Evolutionary conservation across 1,140 invertebrate genomes (phyloP), one percentile per base, ranked within the genome.

Genomic region (Bombus balteatus): DNA sequence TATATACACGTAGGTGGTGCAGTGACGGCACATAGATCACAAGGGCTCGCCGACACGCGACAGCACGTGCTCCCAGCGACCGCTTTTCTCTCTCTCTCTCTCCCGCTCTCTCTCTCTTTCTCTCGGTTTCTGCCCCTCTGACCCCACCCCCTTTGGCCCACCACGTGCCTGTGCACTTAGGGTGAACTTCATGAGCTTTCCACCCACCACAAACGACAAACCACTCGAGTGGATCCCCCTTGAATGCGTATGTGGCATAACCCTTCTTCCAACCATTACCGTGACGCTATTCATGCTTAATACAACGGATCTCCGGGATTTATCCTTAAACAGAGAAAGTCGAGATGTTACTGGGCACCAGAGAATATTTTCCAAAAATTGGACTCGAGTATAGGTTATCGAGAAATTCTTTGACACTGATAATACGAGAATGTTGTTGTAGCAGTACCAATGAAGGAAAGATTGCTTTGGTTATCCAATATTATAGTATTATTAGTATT

Each of bases 21-120:
- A 92, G 81, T 89, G 91, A 92, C 88, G 91, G 91, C 89, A 88
- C 91, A 95, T 94, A 94, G 92, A 94, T 94, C 93, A 94, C 92
- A 93, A 92, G 89, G 92, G 92, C 87, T 87, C 87, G 85, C 66
- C 79, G 90, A 89, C 94, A 94, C 94, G 94, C 90, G 94, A 91
- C 93, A 92, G 92, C 94, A 94, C 94, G 94, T 94, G 94, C 88
- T 83, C 77, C 41, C 71, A 57, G 70, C 79, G n/a, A 84, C 68
- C 78, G 78, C 76, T 81, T 84, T 73, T 85, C 80, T 85, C 79
- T 68, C 82, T 73, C 65, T 65, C 68, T 22, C 8, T 28, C 25
- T n/a, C 39, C 75, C 79, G 66, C 41, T 77, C 39, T n/a, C 41
- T 39, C n/a, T 13, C 83, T 80, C 62, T 70, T 28, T 73, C 80